Evolutionary conservation across 2,113 vertebrate species (phyloP).

Genomic region (Nannospalax galili): DNA sequence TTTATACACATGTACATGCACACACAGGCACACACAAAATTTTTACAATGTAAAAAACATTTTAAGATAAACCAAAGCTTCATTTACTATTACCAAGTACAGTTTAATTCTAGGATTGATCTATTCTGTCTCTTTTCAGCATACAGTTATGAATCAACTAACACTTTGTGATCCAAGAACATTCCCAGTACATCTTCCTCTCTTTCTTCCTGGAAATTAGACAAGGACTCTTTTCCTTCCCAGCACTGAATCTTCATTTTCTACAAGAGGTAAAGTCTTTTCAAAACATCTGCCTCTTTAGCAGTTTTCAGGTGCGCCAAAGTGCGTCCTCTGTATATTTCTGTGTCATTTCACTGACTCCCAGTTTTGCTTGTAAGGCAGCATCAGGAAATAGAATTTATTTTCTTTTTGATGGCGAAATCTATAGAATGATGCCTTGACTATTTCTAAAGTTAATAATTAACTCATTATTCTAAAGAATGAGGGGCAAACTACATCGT

Average conservation of each 20-base stretch:
- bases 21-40: background rate
- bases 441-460: slow-evolving; percentile 32
- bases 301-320: background rate
- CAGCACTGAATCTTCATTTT: background rate
- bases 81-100: slow-evolving; percentile 18
- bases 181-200: background rate
- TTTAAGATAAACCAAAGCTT: background rate
- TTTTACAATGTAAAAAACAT: background rate
- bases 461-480: background rate
- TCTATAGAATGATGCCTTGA: background rate
- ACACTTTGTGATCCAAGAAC: background rate
- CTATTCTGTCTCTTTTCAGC: slow-evolving; percentile 26
- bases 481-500: background rate
- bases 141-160: background rate
- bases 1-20: too few relatives aligned
- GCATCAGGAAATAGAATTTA: background rate
- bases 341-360: background rate
- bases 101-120: background rate
- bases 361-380: background rate
- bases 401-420: background rate
- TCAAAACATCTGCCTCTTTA: background rate
- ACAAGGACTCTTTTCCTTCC: background rate
- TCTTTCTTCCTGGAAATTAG: slow-evolving; percentile 26
- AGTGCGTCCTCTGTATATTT: background rate
- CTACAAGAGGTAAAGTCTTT: background rate